A percentile compares a stretch with the other conserved stretches of the same genome.
Conservation (phyloP, 2,888 invertebrate genomes). For the Nycteola revayana region DNA sequence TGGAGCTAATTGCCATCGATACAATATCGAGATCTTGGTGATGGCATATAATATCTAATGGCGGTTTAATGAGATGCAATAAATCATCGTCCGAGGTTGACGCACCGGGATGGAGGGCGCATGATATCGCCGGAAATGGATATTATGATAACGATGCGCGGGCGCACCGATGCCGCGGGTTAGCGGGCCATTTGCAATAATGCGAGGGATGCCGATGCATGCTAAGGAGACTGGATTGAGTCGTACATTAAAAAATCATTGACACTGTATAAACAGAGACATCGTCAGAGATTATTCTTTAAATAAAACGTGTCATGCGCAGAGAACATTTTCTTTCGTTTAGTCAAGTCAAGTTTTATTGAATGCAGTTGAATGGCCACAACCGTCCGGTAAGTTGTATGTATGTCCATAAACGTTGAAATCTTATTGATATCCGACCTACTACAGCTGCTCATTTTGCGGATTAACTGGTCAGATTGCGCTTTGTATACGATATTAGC, state of each 20-base stretch:
- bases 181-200: conserved; percentile 32
- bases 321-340: conserved; percentile 1
- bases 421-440: conserved; percentile 27
- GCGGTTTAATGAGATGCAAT: conserved; percentile 49
- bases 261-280: conserved; percentile 35
- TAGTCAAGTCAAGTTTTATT: neutral
- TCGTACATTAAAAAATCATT: conserved; percentile 36
- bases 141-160: conserved; percentile 57
- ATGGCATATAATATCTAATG: conserved; percentile 46
- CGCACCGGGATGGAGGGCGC: conserved; percentile 37
- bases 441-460: conserved; percentile 11
- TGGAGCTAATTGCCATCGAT: conserved; percentile 30
- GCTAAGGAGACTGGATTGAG: conserved; percentile 33
- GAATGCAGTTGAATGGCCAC: conserved; percentile 13
- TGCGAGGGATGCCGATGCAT: conserved; percentile 31
- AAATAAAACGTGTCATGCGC: neutral
- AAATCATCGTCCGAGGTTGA: conserved; percentile 51
- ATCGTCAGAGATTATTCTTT: conserved; percentile 16
- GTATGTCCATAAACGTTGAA: conserved; percentile 24
- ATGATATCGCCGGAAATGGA: conserved; percentile 60
- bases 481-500: conserved; percentile 21
- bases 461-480: conserved; percentile 22
- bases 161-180: conserved; percentile 33
- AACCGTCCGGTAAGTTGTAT: conserved; percentile 11
- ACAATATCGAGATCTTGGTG: conserved; percentile 41